These are phyloP conservation scores for Myotis davidii DNA, from an alignment of 2,113 vertebrate genomes.

Conservation along the genomic window DNA sequence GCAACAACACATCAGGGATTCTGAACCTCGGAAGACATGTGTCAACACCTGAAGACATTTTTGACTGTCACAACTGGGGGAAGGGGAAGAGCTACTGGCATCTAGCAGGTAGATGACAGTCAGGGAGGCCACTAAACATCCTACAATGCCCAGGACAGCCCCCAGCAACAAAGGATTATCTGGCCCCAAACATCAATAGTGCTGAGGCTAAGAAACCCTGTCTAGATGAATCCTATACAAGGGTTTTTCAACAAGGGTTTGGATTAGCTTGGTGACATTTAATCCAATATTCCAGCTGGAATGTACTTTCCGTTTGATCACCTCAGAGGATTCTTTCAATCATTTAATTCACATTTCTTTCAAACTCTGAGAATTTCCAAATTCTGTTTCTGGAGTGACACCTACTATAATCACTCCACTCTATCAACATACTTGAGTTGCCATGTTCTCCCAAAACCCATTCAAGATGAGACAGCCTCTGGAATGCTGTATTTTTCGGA, in stretches of 20 bases:
- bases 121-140: background rate
- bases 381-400: background rate
- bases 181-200: background rate
- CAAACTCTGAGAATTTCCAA: background rate
- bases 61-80: background rate
- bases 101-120: background rate
- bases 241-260: background rate
- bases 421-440: constrained; percentile 47
- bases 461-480: constrained; percentile 88
- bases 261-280: background rate
- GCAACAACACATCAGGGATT: background rate
- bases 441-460: constrained; percentile 93
- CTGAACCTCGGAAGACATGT: background rate
- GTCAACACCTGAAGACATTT: background rate
- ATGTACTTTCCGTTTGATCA: background rate
- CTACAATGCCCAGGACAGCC: background rate
- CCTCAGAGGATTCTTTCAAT: background rate
- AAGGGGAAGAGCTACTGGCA: background rate
- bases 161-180: background rate
- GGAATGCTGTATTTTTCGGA: constrained; percentile 89
- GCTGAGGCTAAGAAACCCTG: background rate
- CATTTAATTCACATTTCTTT: background rate
- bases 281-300: background rate
- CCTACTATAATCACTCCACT: background rate
- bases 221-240: background rate